Base-by-base conservation (phyloP, 1,140 invertebrate species). In the Drosophila yakuba region DNA sequence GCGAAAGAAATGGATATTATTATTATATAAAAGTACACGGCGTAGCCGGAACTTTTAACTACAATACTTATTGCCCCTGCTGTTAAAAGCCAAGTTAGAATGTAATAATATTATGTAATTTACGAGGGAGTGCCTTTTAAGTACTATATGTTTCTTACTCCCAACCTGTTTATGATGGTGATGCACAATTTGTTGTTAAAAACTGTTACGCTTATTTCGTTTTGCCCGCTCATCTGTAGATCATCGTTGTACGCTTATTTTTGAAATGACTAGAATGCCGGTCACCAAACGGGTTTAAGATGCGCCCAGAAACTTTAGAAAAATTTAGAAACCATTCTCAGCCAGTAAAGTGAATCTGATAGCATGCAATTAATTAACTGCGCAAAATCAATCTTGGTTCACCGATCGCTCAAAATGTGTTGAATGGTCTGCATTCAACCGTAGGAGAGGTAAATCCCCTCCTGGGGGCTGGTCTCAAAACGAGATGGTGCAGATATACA, bases 331-430 rank as follows among this genome's bases (percentile, higher is more conserved):
- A 43, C 36, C 54, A 2, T 54, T 38, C 23, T 35, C 20, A 39
- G 36, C 15, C 11, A 12, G 36, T 35, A n/a, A 48, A 38, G 32
- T 45, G 28, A 60, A 43, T 14, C 32, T 14, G 23, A 8, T 35
- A 39, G n/a, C 36, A 32, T 36, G 43, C 44, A 25, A 4, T 10
- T 72, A 41, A 28, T 68, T 14, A 52, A 55, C 52, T 74, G 80
- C 80, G 75, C 75, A 83, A 61, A 78, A 51, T 44, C 38, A 11
- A 51, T 28, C 56, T 59, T 54, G 59, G 80, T 61, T 84, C 80
- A 84, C 45, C 71, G 76, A 77, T 67, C 80, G 79, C 32, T 51
- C 38, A 41, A 45, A 15, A 67, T 44, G 15, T 59, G 57, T 74
- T 51, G 58, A 78, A 52, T 63, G 58, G 25, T 25, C 38, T 38